These are phyloP conservation scores for Lepidonotus clava DNA, from an alignment of 2,888 invertebrate genomes.

Conservation along the genomic window DNA sequence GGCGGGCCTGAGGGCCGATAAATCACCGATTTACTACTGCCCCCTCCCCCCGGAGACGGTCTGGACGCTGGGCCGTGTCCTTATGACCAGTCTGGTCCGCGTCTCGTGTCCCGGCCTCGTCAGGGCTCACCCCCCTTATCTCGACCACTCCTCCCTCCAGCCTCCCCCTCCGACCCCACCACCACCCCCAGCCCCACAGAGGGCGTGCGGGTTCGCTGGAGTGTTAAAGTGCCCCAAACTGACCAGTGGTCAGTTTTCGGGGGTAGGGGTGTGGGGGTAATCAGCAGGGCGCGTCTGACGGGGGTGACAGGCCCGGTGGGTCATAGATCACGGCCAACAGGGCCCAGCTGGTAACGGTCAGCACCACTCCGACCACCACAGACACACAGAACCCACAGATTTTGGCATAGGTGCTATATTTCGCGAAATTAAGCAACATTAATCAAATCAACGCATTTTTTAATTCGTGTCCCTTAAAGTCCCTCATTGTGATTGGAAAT, in stretches of 20 bases:
- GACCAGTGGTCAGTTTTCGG: not conserved
- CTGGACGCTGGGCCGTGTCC: not conserved
- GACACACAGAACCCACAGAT: not conserved
- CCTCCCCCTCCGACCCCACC: not conserved
- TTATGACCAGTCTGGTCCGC: not conserved
- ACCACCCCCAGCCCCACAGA: not conserved
- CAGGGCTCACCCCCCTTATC: too few relatives aligned
- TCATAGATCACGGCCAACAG: constrained; percentile 48
- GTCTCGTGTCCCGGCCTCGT: too few relatives aligned
- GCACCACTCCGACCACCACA: not conserved
- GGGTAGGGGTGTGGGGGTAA: constrained; percentile 15
- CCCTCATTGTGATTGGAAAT: too few relatives aligned
- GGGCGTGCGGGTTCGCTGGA: not conserved
- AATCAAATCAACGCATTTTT: too few relatives aligned
- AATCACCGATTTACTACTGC: constrained; percentile 40
- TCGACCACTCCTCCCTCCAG: not conserved
- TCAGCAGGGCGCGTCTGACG: constrained; percentile 2
- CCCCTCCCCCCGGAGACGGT: not conserved
- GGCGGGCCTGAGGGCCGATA: not conserved
- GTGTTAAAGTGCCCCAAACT: not conserved
- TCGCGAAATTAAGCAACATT: too few relatives aligned
- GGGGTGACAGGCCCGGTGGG: constrained; percentile 6
- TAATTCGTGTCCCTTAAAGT: too few relatives aligned
- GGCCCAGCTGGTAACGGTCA: constrained; percentile 40
- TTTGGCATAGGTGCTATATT: too few relatives aligned